Base-by-base conservation (phyloP, 1,140 invertebrate species). In the Zaprionus gabonicus region DNA sequence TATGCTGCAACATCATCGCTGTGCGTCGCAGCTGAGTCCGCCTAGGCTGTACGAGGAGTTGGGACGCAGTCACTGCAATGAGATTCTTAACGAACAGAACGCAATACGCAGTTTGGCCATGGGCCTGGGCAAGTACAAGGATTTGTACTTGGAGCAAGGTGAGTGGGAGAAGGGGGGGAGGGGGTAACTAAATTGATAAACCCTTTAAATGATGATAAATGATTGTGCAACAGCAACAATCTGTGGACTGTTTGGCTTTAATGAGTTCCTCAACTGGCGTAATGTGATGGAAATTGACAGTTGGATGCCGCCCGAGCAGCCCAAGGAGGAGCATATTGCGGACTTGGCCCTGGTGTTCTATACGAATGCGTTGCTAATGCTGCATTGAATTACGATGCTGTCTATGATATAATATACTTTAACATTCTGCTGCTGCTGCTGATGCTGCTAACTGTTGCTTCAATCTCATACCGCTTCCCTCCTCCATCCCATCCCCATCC, bases 91-190 rank as follows among this genome's bases (percentile, higher is more conserved):
- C 53, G 91, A 92, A 28, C 91, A 92, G 44, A 84, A 87, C 58
- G 83, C 91, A 23, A 82, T 91, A 70, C 71, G 91, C 41, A 78
- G 74, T 57, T 31, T 87, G 78, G 81, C 71, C 27, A 55, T 87
- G 76, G 81, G 81, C 27, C 49, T 91, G 55, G 74, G 91, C 31
- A 53, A 71, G 13, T 91, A 91, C 65, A 76, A 82, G 31, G 91
- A 92, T 73, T 80, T 92, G 20, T 92, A 82, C 75, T 68, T 92
- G 53, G 91, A 92, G 63, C 91, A 92, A 78, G 84, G 91, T 92
- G 31, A 75, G 87, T 46, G 3, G 25, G 7, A 2, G n/a, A n/a
- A n/a, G n/a, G 15, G 12, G 13, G 13, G 59, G 10, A 13, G 20
- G 28, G 31, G 9, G 31, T 0, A 15, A 27, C 27, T 56, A n/a